Conservation (phyloP, 2,888 invertebrate species). For the Ypsolopha sequella region DNA sequence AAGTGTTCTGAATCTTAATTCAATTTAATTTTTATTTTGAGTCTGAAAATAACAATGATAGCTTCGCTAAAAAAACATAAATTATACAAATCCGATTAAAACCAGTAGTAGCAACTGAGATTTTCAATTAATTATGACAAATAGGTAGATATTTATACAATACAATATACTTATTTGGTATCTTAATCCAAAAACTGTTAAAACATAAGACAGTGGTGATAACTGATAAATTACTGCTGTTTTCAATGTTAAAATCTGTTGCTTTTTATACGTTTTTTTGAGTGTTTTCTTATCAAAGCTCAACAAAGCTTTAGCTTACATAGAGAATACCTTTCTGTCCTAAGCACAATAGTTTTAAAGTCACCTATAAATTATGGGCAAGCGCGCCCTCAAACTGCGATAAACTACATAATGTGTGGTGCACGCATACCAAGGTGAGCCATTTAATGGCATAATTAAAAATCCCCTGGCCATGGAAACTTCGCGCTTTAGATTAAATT, state of each 20-base stretch:
- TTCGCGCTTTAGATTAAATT: not conserved
- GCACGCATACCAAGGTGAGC: slow-evolving; percentile 41
- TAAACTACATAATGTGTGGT: slow-evolving; percentile 51
- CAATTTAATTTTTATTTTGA: too few relatives aligned
- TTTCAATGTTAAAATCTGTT: too few relatives aligned
- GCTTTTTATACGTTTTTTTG: too few relatives aligned
- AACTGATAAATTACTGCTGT: too few relatives aligned
- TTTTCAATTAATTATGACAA: not conserved
- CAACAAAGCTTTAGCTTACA: too few relatives aligned
- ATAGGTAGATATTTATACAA: not conserved
- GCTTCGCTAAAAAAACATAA: not conserved
- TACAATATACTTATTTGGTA: too few relatives aligned
- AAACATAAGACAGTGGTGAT: too few relatives aligned
- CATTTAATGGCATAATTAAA: slow-evolving; percentile 59
- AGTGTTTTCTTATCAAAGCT: too few relatives aligned
- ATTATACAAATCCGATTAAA: not conserved
- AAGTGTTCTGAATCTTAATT: too few relatives aligned
- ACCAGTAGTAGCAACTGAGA: not conserved
- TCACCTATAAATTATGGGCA: slow-evolving; percentile 43
- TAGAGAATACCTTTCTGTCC: too few relatives aligned
- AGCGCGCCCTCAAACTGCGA: slow-evolving; percentile 37
- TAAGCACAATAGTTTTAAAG: slow-evolving; percentile 14
- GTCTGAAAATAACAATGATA: too few relatives aligned
- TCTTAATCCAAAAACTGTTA: too few relatives aligned
- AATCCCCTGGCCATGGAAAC: slow-evolving; percentile 37